Percentiles rank a stretch among this genome's conserved stretches.
phyloP scores from a whole-genome alignment of 2,797 vertebrate species.

The Eutrigla gurnardus region DNA sequence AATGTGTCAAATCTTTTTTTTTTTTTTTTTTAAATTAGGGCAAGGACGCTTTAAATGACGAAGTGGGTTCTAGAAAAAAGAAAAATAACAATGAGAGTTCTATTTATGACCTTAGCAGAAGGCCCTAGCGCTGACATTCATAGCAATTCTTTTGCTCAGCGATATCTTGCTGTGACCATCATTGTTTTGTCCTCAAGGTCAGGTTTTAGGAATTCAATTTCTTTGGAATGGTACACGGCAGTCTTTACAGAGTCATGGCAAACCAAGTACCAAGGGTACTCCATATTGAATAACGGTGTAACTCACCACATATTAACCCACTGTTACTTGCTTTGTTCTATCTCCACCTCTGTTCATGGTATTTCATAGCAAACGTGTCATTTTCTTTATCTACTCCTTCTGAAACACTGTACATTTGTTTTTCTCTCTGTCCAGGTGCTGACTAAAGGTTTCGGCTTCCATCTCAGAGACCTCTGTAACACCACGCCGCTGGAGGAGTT shows the following conservation, averaged over 20 bases:
- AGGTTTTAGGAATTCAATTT: neutral
- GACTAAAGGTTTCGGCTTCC: constrained; percentile 91
- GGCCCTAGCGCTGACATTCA: constrained; percentile 3
- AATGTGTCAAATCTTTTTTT: neutral
- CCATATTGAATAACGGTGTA: neutral
- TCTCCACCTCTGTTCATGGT: neutral
- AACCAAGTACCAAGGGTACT: neutral
- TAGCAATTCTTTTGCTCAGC: neutral
- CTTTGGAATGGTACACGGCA: neutral
- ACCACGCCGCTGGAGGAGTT: constrained; percentile 85
- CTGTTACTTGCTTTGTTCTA: neutral
- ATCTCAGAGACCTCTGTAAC: constrained; percentile 90
- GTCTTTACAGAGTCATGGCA: neutral
- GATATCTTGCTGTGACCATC: neutral
- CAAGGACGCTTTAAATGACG: too few relatives aligned
- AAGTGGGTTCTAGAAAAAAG: too few relatives aligned
- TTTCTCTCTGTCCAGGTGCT: constrained; percentile 84
- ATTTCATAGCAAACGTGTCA: neutral
- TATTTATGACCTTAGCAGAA: neutral
- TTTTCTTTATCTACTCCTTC: neutral
- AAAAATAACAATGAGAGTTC: too few relatives aligned
- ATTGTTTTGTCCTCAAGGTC: constrained; percentile 16
- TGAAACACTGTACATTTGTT: neutral
- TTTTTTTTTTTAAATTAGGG: neutral
- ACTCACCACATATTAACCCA: constrained; percentile 2